Conservation (phyloP, 2,797 vertebrate species). For the Falco cherrug region DNA sequence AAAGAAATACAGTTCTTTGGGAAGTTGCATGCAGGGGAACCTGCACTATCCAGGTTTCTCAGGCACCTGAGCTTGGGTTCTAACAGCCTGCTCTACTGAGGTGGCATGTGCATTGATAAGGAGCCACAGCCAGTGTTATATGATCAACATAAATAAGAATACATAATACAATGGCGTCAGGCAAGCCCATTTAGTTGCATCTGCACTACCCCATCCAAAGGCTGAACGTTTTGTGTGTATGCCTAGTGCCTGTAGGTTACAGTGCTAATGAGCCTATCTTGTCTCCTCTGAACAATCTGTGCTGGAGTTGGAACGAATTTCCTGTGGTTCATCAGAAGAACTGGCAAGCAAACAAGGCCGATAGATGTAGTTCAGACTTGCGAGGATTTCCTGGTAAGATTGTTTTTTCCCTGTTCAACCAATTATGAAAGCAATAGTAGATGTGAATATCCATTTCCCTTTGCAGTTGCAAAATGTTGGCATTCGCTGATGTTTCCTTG, state of each 20-base stretch:
- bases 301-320: constrained; percentile 36
- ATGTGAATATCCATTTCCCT: constrained; percentile 41
- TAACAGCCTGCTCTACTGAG: neutral
- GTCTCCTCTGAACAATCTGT: constrained; percentile 50
- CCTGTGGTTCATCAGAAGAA: constrained; percentile 52
- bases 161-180: neutral
- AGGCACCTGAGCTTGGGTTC: neutral
- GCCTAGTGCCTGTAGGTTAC: neutral
- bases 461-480: constrained; percentile 10
- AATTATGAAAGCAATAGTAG: constrained; percentile 13
- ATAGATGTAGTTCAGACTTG: constrained; percentile 39
- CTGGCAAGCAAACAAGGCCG: constrained; percentile 48
- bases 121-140: neutral
- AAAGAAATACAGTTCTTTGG: neutral
- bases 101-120: neutral
- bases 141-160: neutral
- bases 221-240: neutral
- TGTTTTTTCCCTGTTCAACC: constrained; percentile 26
- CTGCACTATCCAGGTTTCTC: neutral
- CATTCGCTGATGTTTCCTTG: neutral
- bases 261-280: constrained; percentile 13
- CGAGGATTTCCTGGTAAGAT: constrained; percentile 65
- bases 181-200: neutral
- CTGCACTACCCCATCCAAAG: neutral
- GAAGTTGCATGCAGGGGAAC: neutral